Conservation (phyloP, 2,888 invertebrate genomes). For the Perdita meconis region DNA sequence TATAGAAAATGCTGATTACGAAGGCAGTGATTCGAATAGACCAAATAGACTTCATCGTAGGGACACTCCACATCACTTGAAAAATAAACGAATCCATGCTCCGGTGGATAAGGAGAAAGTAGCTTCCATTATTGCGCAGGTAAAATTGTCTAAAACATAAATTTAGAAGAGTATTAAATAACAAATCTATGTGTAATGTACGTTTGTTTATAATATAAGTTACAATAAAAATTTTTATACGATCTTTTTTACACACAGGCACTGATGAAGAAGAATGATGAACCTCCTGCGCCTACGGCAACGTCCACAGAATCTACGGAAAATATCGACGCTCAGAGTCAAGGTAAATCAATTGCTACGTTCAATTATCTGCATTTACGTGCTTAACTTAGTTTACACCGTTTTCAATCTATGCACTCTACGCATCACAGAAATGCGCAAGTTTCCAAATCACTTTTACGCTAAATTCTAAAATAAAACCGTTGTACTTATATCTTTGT, state of each 20-base stretch:
- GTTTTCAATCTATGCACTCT: too few relatives aligned
- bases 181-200: background rate
- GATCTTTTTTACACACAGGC: too few relatives aligned
- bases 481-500: background rate
- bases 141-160: conserved; percentile 76
- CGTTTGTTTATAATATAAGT: too few relatives aligned
- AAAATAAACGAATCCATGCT: conserved; percentile 96
- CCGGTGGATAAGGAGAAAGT: conserved; percentile 89
- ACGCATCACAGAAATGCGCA: too few relatives aligned
- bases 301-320: conserved; percentile 76
- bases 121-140: conserved; percentile 89
- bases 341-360: conserved; percentile 74
- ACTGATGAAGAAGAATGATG: conserved; percentile 81
- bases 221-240: too few relatives aligned
- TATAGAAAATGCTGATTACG: conserved; percentile 83
- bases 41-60: conserved; percentile 92
- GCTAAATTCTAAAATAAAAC: background rate
- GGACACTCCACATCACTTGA: conserved; percentile 99
- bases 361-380: too few relatives aligned
- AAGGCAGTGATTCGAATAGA: conserved; percentile 85
- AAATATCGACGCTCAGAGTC: conserved; percentile 80
- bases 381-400: too few relatives aligned
- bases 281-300: conserved; percentile 69
- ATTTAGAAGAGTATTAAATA: background rate
- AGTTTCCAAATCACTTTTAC: background rate